Evolutionary conservation across 2,888 invertebrate genomes (phyloP).

Genomic region (Cataglyphis altisquamis): DNA sequence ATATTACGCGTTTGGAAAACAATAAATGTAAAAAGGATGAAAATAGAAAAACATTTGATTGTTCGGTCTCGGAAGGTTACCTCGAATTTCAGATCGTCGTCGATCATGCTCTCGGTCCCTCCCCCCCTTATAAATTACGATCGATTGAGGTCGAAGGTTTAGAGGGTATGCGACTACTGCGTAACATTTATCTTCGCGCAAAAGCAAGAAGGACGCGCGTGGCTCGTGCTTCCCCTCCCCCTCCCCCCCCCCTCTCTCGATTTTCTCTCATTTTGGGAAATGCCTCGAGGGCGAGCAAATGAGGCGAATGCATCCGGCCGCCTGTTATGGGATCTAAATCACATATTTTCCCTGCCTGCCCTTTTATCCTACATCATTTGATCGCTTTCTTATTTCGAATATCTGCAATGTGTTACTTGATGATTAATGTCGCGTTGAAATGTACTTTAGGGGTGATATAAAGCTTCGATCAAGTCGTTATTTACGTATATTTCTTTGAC

Average conservation of each 20-base stretch:
- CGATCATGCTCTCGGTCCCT: not conserved
- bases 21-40: not conserved
- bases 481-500: not conserved
- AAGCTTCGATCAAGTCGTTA: not conserved
- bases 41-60: not conserved
- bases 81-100: not conserved
- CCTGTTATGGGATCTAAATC: slow-evolving; percentile 28
- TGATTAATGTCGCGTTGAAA: slow-evolving; percentile 6
- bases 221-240: not conserved
- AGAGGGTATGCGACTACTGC: not conserved
- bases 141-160: slow-evolving; percentile 8
- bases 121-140: slow-evolving; percentile 32
- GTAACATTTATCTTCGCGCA: slow-evolving; percentile 29
- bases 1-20: not conserved
- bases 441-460: not conserved
- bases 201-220: slow-evolving; percentile 3
- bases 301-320: slow-evolving; percentile 8
- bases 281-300: slow-evolving; percentile 24
- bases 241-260: not conserved
- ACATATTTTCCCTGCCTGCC: not conserved
- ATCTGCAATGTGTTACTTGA: not conserved
- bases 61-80: not conserved
- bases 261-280: slow-evolving; percentile 36
- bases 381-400: slow-evolving; percentile 19
- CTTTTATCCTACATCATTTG: not conserved